phyloP scores from a whole-genome alignment of 2,888 invertebrate genomes.

The Agriopis marginaria region DNA sequence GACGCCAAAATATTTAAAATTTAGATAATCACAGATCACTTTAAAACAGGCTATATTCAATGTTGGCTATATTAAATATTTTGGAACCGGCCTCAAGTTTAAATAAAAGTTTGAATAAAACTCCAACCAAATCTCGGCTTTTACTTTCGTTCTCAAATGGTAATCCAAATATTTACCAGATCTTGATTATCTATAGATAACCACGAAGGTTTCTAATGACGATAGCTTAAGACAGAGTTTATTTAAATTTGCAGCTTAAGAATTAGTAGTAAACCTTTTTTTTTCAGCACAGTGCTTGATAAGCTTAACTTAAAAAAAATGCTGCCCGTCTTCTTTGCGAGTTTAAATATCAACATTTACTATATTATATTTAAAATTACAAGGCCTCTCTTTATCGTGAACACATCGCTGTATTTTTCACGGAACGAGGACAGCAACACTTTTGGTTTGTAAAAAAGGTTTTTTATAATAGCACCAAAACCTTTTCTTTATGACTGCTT shows the following conservation, averaged over 20 bases:
- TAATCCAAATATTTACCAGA: constrained; percentile 27
- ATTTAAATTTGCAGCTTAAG: too few species aligned
- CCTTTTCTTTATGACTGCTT: too few species aligned
- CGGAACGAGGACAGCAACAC: too few species aligned
- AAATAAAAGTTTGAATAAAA: background rate
- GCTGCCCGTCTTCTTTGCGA: background rate
- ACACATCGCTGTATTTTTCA: too few species aligned
- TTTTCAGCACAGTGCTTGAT: too few species aligned
- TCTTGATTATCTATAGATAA: constrained; percentile 26
- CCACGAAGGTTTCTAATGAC: constrained; percentile 25
- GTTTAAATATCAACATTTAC: background rate
- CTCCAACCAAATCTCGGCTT: constrained; percentile 6
- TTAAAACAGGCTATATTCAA: background rate
- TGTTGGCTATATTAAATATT: background rate
- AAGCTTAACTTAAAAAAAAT: too few species aligned
- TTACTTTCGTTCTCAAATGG: constrained; percentile 33
- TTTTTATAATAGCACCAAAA: too few species aligned
- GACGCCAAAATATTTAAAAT: background rate
- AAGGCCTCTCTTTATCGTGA: too few species aligned
- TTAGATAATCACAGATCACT: background rate
- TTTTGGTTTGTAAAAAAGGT: too few species aligned
- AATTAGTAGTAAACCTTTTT: too few species aligned
- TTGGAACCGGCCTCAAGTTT: background rate
- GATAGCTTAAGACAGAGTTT: background rate
- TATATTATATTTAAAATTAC: too few species aligned